Base-by-base conservation (phyloP, 2,888 invertebrate genomes). In the Cheiracanthium punctorium region DNA sequence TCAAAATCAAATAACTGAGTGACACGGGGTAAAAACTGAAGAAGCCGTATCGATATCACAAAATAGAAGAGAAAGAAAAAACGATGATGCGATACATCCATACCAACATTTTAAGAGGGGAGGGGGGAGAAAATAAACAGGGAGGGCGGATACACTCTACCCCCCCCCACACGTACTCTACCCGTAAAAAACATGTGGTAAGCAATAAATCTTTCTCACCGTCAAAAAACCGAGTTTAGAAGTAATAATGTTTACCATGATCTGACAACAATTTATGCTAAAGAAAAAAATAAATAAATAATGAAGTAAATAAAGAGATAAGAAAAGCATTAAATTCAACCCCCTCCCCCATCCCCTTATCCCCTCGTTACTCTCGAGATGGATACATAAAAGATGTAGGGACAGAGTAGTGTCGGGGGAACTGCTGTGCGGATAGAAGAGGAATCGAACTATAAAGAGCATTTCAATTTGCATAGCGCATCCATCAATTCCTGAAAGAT, bases 401-500 rank as follows among this genome's bases (percentile, higher is more conserved):
- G n/a, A 20, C 5, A 24, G 58, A 7, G 20, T 24, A 24, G 24
- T 1, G 24, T 58, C 4, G 24, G 1, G 20, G 58, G 58, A 1
- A n/a, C 12, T 12, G 24, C 1, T 12, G 24, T 12, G 24, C 24
- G 58, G 58, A n/a, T n/a, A n/a, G n/a, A n/a, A n/a, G n/a, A n/a
- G n/a, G n/a, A n/a, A n/a, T n/a, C n/a, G n/a, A n/a, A n/a, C n/a
- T 24, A 24, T n/a, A 58, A 58, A 12, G 48, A 73, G 73, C 33
- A 73, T n/a, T 65, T 43, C 80, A 80, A 80, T 80, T 73, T 80
- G 29, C 80, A 80, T 80, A 80, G 73, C 72, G 33, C 67, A 73
- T 80, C 80, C 37, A 80, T 80, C 73, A 80, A 80, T 73, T 80
- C 29, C n/a, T n/a, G n/a, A 32, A 67, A 72, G 10, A 41, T 30